Evolutionary conservation across 2,113 vertebrate species (phyloP), one percentile per base, ranked within the genome.

Genomic region (Jacana jacana): DNA sequence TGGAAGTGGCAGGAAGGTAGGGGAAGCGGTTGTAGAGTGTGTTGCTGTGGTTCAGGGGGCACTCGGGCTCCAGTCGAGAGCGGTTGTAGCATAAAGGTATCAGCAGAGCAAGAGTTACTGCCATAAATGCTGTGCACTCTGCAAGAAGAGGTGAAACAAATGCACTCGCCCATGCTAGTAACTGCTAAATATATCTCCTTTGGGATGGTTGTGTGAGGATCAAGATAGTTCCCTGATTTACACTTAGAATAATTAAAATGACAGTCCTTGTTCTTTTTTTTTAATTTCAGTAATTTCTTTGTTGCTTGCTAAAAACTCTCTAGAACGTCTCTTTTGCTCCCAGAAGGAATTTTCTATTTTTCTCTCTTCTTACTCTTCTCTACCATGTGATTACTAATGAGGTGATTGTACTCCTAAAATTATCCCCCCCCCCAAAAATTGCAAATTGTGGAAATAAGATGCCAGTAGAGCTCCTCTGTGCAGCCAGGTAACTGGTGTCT

Each of bases 1-100:
- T 99, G 99, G 99, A 99, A 99, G 87, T 99, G 99, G 99, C 99
- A 99, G 93, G 99, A 99, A 99, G 99, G 99, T 99, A 98, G 86
- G 96, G 88, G 88, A 80, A 86, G 22, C 13, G 75, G 8, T 39
- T 77, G 37, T 85, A 27, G 44, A 42, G 55, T 25, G 13, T 37
- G 6, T 37, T 89, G 39, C 14, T 31, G 8, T 42, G 86, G 23
- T 46, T 58, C 39, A 80, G 66, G 19, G 4, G 39, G 39, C n/a
- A 12, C 5, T 5, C 42, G 86, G 39, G 27, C 35, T 75, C 39
- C n/a, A 83, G 44, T 49, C 39, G 61, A 69, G 31, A 82, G 39
- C 27, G 55, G 14, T 14, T 64, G 27, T 31, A 66, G 52, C 17
- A 2, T 75, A 30, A 57, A 96, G 70, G 11, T 70, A 49, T 5